phyloP scores from a whole-genome alignment of 1,140 invertebrate genomes.

The Conus ventricosus region DNA sequence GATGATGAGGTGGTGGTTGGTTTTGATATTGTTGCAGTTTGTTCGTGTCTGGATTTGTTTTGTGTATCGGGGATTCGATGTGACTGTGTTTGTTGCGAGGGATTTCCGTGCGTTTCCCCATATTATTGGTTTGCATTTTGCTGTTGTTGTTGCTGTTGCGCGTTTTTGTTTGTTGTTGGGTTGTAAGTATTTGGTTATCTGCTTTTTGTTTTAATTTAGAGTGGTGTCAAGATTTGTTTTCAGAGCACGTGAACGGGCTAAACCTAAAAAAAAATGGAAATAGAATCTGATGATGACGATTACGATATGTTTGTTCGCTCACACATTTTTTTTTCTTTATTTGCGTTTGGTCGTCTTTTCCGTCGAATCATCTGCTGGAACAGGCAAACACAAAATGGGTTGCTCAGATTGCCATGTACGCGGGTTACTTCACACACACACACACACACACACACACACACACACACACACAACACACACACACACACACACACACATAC shows the following conservation, averaged over 20 bases:
- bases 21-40: not conserved
- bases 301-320: not conserved
- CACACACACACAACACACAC: slow-evolving; percentile 1
- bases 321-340: not conserved
- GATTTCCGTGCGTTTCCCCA: not conserved
- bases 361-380: not conserved
- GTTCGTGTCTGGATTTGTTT: not conserved
- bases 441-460: slow-evolving; percentile 2
- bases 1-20: not conserved
- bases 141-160: not conserved
- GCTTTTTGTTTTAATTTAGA: too few relatives aligned
- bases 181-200: too few relatives aligned
- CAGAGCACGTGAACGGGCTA: too few relatives aligned
- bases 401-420: not conserved
- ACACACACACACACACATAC: not conserved
- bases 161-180: not conserved
- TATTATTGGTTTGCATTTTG: too few relatives aligned
- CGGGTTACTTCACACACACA: too few relatives aligned
- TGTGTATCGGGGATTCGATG: not conserved
- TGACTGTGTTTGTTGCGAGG: not conserved
- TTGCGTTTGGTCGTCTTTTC: not conserved
- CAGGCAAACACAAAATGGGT: not conserved
- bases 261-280: too few relatives aligned
- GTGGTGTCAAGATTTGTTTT: too few relatives aligned
- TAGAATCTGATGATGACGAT: not conserved